Evolutionary conservation across 2,888 invertebrate species (phyloP), one percentile per base, ranked within the genome.

Genomic region (Autographa pulchrina): DNA sequence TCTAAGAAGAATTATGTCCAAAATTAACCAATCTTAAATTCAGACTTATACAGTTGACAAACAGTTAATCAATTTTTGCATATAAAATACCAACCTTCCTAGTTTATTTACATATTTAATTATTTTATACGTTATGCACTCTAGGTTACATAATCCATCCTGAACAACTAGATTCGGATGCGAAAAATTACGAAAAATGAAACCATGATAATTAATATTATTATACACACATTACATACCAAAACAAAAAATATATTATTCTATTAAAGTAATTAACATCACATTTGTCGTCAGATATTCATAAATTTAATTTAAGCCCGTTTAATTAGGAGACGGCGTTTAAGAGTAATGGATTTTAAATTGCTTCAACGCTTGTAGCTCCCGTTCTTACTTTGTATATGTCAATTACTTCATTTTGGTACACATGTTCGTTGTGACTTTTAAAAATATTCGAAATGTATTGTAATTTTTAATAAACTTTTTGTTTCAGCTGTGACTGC

Each of bases 301-400:
- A 67, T 13, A 35, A 62, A 70, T 70, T 74, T 48, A 58, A 72
- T 48, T 64, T 70, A 68, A 83, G 48, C n/a, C 48, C 7, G n/a
- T 81, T 79, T 74, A 85, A 83, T 85, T 80, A 82, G 61, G 68
- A 63, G 62, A 48, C 62, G 16, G 61, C 67, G 63, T 72, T 74
- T 60, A 71, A 72, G 63, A 68, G 62, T 82, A 81, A 85, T 84
- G 78, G 75, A 69, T 81, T 82, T 80, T 81, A 80, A 84, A 85
- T 82, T 78, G 78, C 58, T 72, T 65, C 43, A 63, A 73, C 70
- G 62, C 63, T 74, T 68, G 75, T 84, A 80, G 67, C 32, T 31
- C 35, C 56, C 65, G 69, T 75, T 80, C 66, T 62, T 62, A 43
- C 41, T 13, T 68, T 58, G 59, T 66, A 41, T 66, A 41, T 66